These are phyloP conservation scores for Scomber japonicus DNA, from an alignment of 2,113 vertebrate species.

Conservation along the genomic window DNA sequence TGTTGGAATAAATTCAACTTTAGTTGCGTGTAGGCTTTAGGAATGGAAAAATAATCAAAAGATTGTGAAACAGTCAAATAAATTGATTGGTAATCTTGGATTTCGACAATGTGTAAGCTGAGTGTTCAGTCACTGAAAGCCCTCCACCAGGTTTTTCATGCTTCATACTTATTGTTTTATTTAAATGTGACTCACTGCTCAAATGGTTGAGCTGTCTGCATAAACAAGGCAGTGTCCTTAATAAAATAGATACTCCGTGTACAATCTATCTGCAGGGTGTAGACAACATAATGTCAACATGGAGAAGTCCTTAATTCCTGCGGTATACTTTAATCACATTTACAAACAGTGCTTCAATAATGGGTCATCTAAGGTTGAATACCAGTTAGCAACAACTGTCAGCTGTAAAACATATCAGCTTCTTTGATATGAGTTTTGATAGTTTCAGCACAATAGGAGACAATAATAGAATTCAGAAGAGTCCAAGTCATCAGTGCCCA, in stretches of 20 bases:
- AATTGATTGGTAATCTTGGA: background rate
- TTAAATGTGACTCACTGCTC: constrained; percentile 8
- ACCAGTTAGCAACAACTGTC: constrained; percentile 19
- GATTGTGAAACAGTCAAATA: background rate
- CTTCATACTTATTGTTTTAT: constrained; percentile 1
- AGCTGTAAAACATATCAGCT: constrained; percentile 7
- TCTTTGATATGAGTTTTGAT: constrained; percentile 13
- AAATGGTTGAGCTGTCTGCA: background rate
- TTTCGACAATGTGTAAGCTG: background rate
- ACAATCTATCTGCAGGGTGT: background rate
- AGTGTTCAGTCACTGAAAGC: background rate
- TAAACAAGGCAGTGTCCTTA: constrained; percentile 3
- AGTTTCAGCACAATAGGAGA: background rate
- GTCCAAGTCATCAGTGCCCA: constrained; percentile 4
- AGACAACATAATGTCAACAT: constrained; percentile 33
- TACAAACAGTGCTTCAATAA: background rate
- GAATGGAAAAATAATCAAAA: constrained; percentile 3
- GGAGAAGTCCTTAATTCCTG: constrained; percentile 3
- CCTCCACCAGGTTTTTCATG: background rate
- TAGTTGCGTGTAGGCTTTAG: background rate
- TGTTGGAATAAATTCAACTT: background rate
- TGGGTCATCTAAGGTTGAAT: constrained; percentile 9
- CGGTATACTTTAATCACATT: background rate
- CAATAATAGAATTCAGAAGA: constrained; percentile 3
- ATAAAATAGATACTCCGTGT: background rate